phyloP scores from a whole-genome alignment of 2,797 vertebrate genomes.

The Enteromius thamalakanensis region DNA sequence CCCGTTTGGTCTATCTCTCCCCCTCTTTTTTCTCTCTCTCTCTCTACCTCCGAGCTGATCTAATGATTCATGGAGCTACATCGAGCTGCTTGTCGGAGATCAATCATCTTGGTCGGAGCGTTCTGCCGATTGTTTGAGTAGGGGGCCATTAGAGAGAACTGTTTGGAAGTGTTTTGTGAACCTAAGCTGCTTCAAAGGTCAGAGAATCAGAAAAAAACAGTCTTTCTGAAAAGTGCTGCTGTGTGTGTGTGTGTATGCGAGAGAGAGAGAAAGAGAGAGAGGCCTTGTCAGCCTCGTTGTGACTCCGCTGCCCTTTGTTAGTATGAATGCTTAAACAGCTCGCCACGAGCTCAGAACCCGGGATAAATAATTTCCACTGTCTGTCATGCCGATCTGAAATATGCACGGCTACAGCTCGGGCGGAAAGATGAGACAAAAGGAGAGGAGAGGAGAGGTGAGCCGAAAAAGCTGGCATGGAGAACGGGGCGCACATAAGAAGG shows the following conservation, averaged over 20 bases:
- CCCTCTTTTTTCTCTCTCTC: conserved; percentile 27
- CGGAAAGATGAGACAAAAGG: conserved; percentile 48
- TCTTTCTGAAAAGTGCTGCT: conserved; percentile 62
- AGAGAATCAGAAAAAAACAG: conserved; percentile 64
- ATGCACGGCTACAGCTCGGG: conserved; percentile 70
- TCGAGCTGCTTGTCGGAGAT: conserved; percentile 83
- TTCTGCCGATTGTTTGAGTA: conserved; percentile 83
- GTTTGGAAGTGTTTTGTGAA: conserved; percentile 85
- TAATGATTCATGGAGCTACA: conserved; percentile 83
- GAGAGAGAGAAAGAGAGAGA: conserved; percentile 36
- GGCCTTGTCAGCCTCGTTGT: conserved; percentile 76
- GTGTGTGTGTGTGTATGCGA: conserved; percentile 44
- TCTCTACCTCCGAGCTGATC: conserved; percentile 72
- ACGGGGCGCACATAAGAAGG: conserved; percentile 62
- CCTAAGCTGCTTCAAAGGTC: conserved; percentile 84
- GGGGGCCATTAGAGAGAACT: conserved; percentile 83
- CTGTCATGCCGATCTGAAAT: conserved; percentile 83
- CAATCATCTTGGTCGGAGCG: conserved; percentile 83
- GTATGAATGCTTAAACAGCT: conserved; percentile 82
- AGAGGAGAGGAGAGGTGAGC: conserved; percentile 54
- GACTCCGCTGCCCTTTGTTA: conserved; percentile 83
- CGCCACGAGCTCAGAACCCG: conserved; percentile 74
- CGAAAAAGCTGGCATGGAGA: conserved; percentile 61
- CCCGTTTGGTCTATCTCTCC: conserved; percentile 47
- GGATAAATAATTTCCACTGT: conserved; percentile 83